Evolutionary conservation across 2,113 vertebrate species (phyloP).

Genomic region (Neolamprologus tretocephalus): DNA sequence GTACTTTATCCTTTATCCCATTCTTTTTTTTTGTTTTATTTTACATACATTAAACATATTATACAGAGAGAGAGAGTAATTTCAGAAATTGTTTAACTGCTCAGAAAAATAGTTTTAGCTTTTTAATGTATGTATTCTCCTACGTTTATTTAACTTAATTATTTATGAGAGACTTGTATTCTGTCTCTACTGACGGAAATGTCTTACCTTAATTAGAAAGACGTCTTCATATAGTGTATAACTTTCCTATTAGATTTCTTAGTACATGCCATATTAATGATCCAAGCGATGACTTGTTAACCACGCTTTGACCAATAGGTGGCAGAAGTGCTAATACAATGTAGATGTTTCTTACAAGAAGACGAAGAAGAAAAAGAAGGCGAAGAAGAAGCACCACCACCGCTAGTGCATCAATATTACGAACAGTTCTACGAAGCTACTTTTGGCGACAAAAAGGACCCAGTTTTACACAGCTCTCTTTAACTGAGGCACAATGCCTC

Average conservation of each 20-base stretch:
- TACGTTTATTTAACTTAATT: background rate
- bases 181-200: background rate
- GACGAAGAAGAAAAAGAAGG: background rate
- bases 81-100: background rate
- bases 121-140: background rate
- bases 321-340: background rate
- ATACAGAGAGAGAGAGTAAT: background rate
- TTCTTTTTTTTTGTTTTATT: background rate
- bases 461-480: background rate
- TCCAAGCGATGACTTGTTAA: background rate
- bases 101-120: background rate
- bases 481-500: constrained; percentile 75
- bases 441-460: background rate
- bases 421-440: background rate
- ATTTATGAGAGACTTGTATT: background rate
- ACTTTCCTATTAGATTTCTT: background rate
- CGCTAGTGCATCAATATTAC: background rate
- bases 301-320: background rate
- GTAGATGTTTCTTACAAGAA: background rate
- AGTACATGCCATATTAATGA: background rate
- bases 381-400: fast-evolving
- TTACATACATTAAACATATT: background rate
- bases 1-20: background rate
- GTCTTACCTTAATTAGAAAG: background rate
- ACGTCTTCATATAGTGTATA: background rate